These are phyloP conservation scores for Pangasianodon hypophthalmus DNA, from an alignment of 2,113 vertebrate genomes.

Conservation along the genomic window DNA sequence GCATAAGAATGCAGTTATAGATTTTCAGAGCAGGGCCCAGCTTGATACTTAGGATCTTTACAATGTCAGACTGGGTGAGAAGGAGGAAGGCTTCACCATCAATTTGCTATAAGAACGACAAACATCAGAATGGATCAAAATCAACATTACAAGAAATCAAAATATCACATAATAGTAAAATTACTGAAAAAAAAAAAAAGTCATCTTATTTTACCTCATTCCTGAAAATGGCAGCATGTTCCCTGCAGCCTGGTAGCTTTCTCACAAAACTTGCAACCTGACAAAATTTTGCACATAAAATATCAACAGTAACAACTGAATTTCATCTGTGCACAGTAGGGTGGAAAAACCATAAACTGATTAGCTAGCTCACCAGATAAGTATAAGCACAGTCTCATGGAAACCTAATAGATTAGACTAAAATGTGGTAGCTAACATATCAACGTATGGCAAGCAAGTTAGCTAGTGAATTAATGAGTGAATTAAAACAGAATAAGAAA, in stretches of 20 bases:
- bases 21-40: conserved; percentile 91
- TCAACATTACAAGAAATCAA: background rate
- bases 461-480: background rate
- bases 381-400: background rate
- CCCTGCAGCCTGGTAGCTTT: conserved; percentile 86
- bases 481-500: background rate
- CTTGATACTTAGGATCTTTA: conserved; percentile 91
- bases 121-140: background rate
- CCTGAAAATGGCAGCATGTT: conserved; percentile 84
- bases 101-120: conserved; percentile 78
- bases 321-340: background rate
- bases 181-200: background rate
- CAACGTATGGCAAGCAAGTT: conserved; percentile 10
- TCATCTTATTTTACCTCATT: conserved; percentile 78
- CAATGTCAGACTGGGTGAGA: conserved; percentile 87
- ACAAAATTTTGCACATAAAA: conserved; percentile 35
- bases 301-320: background rate
- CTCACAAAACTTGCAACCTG: conserved; percentile 86
- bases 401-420: background rate
- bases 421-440: background rate
- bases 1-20: conserved; percentile 89
- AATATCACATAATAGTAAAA: background rate
- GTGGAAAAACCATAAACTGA: background rate
- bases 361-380: background rate
- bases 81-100: conserved; percentile 91